Conservation (phyloP, 2,797 vertebrate genomes). For the Pampus argenteus region DNA sequence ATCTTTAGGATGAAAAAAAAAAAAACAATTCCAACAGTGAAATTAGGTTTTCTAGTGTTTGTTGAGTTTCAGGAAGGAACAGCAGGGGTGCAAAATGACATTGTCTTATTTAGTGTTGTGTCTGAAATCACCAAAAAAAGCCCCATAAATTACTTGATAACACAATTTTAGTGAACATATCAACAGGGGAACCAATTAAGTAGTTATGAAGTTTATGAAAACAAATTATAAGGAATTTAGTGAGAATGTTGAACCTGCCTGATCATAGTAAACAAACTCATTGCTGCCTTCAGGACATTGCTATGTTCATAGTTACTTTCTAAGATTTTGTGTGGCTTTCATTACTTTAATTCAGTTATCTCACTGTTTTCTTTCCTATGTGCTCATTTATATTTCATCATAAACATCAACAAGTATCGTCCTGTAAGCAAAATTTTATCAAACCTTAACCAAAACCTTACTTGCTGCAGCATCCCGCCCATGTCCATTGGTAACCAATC, state of each 20-base stretch:
- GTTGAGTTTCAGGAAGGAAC: slow-evolving; percentile 12
- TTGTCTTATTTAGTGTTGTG: slow-evolving; percentile 19
- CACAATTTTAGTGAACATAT: slow-evolving; percentile 17
- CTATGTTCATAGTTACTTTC: not conserved
- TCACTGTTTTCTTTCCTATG: no score
- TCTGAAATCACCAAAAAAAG: slow-evolving; percentile 23
- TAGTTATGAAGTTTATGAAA: slow-evolving; percentile 10
- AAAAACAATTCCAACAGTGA: slow-evolving; percentile 23
- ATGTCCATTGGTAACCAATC: not conserved
- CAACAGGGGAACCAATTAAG: slow-evolving; percentile 22
- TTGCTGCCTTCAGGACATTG: not conserved
- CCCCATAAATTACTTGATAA: slow-evolving; percentile 16
- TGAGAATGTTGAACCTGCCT: slow-evolving; percentile 15
- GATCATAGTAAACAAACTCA: not conserved
- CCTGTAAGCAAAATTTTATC: not conserved
- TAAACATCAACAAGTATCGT: no score
- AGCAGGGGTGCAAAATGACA: slow-evolving; percentile 44
- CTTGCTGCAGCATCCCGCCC: no score
- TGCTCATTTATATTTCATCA: no score
- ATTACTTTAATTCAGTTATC: slow-evolving; percentile 6
- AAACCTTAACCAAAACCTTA: no score
- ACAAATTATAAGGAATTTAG: slow-evolving; percentile 7
- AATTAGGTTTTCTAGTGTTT: slow-evolving; percentile 16
- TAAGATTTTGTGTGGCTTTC: not conserved
- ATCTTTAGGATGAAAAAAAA: slow-evolving; percentile 39